Evolutionary conservation across 2,888 invertebrate species (phyloP).

Genomic region (Campaea margaritaria): DNA sequence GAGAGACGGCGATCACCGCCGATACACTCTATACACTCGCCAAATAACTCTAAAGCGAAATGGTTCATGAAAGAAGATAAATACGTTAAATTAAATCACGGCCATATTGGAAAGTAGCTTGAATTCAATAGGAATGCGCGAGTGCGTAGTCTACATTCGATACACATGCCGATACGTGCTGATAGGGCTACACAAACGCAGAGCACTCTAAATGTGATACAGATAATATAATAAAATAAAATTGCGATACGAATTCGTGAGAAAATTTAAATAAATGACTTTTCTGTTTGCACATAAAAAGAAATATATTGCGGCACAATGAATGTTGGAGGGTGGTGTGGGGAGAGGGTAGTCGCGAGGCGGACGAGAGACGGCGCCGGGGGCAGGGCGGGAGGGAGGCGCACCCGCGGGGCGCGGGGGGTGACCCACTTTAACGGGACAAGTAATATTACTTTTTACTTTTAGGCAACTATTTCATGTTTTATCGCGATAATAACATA

Average conservation of each 20-base stretch:
- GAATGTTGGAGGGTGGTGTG: slow-evolving; percentile 80
- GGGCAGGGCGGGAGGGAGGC: slow-evolving; percentile 47
- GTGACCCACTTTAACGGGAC: slow-evolving; percentile 86
- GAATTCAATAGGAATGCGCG: slow-evolving; percentile 39
- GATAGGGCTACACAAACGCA: slow-evolving; percentile 62
- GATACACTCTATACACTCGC: slow-evolving; percentile 11
- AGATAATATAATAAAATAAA: slow-evolving; percentile 85
- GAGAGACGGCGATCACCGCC: slow-evolving; percentile 43
- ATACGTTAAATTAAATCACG: slow-evolving; percentile 45
- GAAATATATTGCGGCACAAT: slow-evolving; percentile 86
- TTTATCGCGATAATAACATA: slow-evolving; percentile 82
- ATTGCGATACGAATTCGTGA: slow-evolving; percentile 85
- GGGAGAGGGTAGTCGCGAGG: slow-evolving; percentile 75
- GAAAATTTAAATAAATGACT: slow-evolving; percentile 86
- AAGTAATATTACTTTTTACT: slow-evolving; percentile 86
- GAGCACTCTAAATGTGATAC: slow-evolving; percentile 81
- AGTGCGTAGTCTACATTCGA: slow-evolving; percentile 39
- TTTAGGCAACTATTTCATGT: slow-evolving; percentile 85
- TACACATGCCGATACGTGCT: slow-evolving; percentile 48
- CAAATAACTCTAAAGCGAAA: slow-evolving; percentile 26
- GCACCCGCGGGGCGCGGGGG: slow-evolving; percentile 62
- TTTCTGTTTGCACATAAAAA: slow-evolving; percentile 86
- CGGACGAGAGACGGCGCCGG: slow-evolving; percentile 68
- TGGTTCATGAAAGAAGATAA: slow-evolving; percentile 34
- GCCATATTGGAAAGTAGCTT: slow-evolving; percentile 45